phyloP scores from a whole-genome alignment of 1,140 invertebrate species.

The Zaprionus camerounensis region DNA sequence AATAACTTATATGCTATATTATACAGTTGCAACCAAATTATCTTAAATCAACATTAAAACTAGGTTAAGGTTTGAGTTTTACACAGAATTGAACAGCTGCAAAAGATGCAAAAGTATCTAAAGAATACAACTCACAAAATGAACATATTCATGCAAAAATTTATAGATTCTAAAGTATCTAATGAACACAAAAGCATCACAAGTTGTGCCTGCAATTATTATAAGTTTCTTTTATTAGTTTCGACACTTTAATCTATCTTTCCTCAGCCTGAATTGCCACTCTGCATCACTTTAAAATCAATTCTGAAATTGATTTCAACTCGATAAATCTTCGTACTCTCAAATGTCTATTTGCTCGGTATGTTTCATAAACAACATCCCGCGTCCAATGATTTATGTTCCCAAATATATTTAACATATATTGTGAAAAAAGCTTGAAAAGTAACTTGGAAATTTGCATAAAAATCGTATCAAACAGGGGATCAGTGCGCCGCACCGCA shows the following conservation, averaged over 20 bases:
- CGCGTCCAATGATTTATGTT: conserved; percentile 8
- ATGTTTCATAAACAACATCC: conserved; percentile 8
- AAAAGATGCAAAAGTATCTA: not conserved
- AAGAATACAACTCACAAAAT: too few species aligned
- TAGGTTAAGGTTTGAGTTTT: too few species aligned
- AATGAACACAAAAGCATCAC: not conserved
- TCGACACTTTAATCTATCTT: not conserved
- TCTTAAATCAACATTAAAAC: too few species aligned
- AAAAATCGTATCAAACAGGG: conserved; percentile 33
- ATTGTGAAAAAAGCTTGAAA: conserved; percentile 11
- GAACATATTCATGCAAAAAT: too few species aligned
- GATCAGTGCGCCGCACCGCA: not conserved
- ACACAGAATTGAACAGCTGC: too few species aligned
- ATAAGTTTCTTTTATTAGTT: not conserved
- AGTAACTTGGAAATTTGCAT: conserved; percentile 32
- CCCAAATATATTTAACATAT: not conserved
- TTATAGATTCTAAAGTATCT: too few species aligned
- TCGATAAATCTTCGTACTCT: conserved; percentile 14
- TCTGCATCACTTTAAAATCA: conserved; percentile 18
- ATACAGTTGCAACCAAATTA: too few species aligned
- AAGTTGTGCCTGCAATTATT: not conserved
- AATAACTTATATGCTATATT: too few species aligned
- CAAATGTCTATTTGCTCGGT: conserved; percentile 3
- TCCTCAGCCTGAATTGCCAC: not conserved
- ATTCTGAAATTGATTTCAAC: conserved; percentile 6